Evolutionary conservation across 2,797 vertebrate species (phyloP), one percentile per base, ranked within the genome.

Genomic region (Myotis daubentonii): DNA sequence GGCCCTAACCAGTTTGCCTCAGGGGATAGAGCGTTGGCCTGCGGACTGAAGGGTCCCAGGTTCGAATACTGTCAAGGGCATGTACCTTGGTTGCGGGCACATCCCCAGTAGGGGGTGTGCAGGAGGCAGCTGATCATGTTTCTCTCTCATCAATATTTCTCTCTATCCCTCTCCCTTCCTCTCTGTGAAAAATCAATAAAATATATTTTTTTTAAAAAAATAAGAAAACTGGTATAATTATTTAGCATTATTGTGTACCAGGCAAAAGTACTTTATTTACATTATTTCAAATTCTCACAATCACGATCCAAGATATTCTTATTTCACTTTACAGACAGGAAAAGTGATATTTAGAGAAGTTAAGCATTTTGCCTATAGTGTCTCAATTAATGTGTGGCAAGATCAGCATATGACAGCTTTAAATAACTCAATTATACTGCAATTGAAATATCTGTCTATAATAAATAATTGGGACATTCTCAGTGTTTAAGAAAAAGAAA

Each of bases 251-350:
- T 17, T 74, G 3, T 60, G 4, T 89, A 60, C 5, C 23, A 86
- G 22, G 12, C 51, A 75, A 55, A 90, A 68, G 8, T n/a, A 66
- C 7, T 76, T 66, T 13, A 38, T 70, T 79, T 55, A 76, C 19
- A 94, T 66, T 80, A 80, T 36, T 90, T 57, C 28, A 72, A 80
- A 80, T 79, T 87, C 44, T 92, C 81, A 87, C 2, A 60, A 87
- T 80, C 23, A 65, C 5, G 7, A 13, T 28, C 47, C 65, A 87
- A 93, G 70, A 75, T 66, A 87, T 22, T 86, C 44, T 71, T 65
- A 89, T 22, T 88, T 74, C 36, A 66, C 15, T 84, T 93, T 53
- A 89, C 0, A 80, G 17, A 70, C 4, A 76, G 47, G 60, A 41
- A 93, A 93, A 90, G 3, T 66, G 15, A 25, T 28, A 83, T 30